Base-by-base conservation (phyloP, 2,797 vertebrate genomes). In the Pseudotriccus pelzelni region DNA sequence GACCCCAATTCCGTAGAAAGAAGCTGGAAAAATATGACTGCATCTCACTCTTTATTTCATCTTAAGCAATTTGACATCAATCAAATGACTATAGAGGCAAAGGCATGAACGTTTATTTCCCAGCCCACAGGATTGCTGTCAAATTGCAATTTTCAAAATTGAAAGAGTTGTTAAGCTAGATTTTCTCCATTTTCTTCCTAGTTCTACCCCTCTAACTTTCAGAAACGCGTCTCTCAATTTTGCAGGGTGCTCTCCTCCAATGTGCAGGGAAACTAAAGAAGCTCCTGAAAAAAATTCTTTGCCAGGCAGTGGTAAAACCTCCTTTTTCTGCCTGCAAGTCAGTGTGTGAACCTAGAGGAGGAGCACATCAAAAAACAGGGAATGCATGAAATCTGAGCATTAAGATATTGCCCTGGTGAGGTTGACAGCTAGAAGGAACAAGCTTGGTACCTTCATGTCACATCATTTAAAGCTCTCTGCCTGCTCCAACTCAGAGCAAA, bases 131-230 rank as follows among this genome's bases (percentile, higher is more conserved):
- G 91, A 96, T 95, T 97, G 96, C 95, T 97, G 96, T 97, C 96
- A 97, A 96, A 97, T 97, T 97, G 94, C 88, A 92, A 96, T 96
- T 96, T 96, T 93, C 86, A 62, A 93, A 97, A 97, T 95, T 95
- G 97, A 95, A 96, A 93, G 96, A 97, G 94, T 93, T 6, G 84
- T 96, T 96, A 94, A 94, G 94, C 75, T 93, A 96, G 94, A 96
- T 97, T 96, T 95, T 64, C 94, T 70, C 95, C 89, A 96, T 97
- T 97, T 97, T 96, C 93, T 83, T 94, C 81, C 90, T 72, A 36
- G 47, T 93, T 94, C 93, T 96, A 84, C 80, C 84, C 84, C 62
- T 93, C 91, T 97, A 96, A 97, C 94, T 96, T 97, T 87, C 91
- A 47, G 80, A 83, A 94, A 94, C 89, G 87, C 67, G 89, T 87